Evolutionary conservation across 2,888 invertebrate genomes (phyloP).

Genomic region (Diarsia dahlii): DNA sequence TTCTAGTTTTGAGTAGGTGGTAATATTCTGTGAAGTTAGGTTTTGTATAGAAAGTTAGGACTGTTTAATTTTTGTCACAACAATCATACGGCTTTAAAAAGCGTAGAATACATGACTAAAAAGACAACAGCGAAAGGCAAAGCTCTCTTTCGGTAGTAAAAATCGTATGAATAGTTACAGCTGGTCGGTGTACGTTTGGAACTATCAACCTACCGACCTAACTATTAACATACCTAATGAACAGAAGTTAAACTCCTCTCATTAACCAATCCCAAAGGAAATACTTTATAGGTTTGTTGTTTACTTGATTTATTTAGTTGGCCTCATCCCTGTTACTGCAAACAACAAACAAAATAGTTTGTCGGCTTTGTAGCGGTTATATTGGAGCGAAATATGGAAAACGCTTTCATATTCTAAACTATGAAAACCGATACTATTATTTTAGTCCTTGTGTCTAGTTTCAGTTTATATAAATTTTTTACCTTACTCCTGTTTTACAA

Average conservation of each 20-base stretch:
- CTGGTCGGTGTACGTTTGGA: background rate
- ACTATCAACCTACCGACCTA: background rate
- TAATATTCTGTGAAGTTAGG: background rate
- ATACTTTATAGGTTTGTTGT: slow-evolving; percentile 25
- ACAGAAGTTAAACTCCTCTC: slow-evolving; percentile 21
- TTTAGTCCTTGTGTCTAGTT: background rate
- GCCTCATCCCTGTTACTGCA: slow-evolving; percentile 7
- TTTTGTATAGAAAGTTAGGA: background rate
- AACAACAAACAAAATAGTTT: slow-evolving; percentile 13
- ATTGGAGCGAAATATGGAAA: slow-evolving; percentile 5
- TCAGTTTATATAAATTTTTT: background rate
- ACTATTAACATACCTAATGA: slow-evolving; percentile 31
- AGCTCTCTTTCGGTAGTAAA: background rate
- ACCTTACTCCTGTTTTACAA: too few species aligned
- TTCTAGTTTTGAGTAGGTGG: slow-evolving; percentile 4
- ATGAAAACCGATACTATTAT: background rate
- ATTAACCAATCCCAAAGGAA: slow-evolving; percentile 43
- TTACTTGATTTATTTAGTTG: slow-evolving; percentile 34
- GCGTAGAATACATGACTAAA: background rate
- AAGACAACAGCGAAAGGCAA: background rate
- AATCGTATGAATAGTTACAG: background rate
- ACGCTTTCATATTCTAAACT: slow-evolving; percentile 7
- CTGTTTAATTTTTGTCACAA: background rate
- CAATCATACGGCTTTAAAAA: background rate
- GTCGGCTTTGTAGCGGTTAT: slow-evolving; percentile 1